Conservation (phyloP, 2,113 vertebrate genomes). For the Petrocephalus microphthalmus region DNA sequence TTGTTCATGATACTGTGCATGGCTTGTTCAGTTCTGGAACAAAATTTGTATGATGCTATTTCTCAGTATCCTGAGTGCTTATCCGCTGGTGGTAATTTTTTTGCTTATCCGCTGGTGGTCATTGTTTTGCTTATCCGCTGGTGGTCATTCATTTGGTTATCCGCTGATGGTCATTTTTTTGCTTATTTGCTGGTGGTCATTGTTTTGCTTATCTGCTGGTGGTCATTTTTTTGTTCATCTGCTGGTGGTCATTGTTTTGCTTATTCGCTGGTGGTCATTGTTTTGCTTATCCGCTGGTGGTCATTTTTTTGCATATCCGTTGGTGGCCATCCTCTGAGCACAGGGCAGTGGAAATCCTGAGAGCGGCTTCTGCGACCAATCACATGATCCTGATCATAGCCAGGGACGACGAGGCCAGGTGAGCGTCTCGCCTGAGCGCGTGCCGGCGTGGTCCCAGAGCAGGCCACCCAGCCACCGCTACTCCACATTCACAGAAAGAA, state of each 20-base stretch:
- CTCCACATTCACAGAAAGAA: background rate
- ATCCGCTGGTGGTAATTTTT: background rate
- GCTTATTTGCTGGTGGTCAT: no score
- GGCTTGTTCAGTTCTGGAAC: background rate
- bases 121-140: no score
- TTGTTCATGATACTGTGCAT: background rate
- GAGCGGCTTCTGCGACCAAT: conserved; percentile 74
- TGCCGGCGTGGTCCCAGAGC: background rate
- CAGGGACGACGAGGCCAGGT: conserved; percentile 79
- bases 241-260: no score
- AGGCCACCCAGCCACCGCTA: no score
- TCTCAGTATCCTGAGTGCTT: background rate
- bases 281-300: no score
- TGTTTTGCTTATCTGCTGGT: no score
- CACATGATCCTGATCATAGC: conserved; percentile 84
- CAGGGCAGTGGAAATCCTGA: conserved; percentile 80
- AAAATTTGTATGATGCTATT: background rate
- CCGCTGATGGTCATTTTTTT: no score
- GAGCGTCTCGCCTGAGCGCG: conserved; percentile 24
- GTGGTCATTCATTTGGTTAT: no score
- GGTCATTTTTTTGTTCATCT: no score
- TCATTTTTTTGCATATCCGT: no score
- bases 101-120: background rate
- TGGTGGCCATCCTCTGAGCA: conserved; percentile 13
- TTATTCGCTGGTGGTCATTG: no score